A percentile compares a stretch with the other conserved stretches of the same genome.
Evolutionary conservation across 2,888 invertebrate species (phyloP).

Genomic region (Aphrophora alni): DNA sequence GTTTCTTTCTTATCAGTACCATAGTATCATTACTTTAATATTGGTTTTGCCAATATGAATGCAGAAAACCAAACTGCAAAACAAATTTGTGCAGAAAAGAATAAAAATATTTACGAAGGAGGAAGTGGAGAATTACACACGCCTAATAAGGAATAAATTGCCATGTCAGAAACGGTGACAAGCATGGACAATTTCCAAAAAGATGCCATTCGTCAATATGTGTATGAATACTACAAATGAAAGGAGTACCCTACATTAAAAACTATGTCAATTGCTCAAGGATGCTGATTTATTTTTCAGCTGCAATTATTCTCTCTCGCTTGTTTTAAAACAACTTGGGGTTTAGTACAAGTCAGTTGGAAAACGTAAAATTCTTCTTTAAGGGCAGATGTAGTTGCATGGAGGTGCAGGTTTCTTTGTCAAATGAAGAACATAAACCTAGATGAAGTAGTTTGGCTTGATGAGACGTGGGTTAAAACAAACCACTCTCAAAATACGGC

Average conservation of each 20-base stretch:
- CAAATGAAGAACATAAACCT: slow-evolving; percentile 11
- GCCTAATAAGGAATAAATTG: neutral
- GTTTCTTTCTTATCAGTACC: too few relatives aligned
- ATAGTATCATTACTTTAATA: too few relatives aligned
- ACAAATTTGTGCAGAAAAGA: neutral
- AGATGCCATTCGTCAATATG: neutral
- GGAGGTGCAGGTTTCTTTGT: slow-evolving; percentile 12
- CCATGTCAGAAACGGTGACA: neutral
- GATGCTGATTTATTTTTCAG: neutral
- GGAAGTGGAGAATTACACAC: neutral
- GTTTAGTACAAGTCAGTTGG: neutral
- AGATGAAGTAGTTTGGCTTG: slow-evolving; percentile 13
- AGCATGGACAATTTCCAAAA: neutral
- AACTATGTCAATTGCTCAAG: neutral
- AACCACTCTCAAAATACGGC: neutral
- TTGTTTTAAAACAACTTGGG: slow-evolving; percentile 9
- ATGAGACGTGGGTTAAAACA: slow-evolving; percentile 19
- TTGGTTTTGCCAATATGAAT: too few relatives aligned
- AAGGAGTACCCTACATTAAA: neutral
- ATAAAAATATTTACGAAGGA: neutral
- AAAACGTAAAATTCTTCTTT: neutral
- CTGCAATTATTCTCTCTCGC: neutral
- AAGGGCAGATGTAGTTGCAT: slow-evolving; percentile 16
- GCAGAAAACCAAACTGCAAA: too few relatives aligned
- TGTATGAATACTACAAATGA: neutral